phyloP scores from a whole-genome alignment of 2,797 vertebrate genomes.

The Poecilia picta region DNA sequence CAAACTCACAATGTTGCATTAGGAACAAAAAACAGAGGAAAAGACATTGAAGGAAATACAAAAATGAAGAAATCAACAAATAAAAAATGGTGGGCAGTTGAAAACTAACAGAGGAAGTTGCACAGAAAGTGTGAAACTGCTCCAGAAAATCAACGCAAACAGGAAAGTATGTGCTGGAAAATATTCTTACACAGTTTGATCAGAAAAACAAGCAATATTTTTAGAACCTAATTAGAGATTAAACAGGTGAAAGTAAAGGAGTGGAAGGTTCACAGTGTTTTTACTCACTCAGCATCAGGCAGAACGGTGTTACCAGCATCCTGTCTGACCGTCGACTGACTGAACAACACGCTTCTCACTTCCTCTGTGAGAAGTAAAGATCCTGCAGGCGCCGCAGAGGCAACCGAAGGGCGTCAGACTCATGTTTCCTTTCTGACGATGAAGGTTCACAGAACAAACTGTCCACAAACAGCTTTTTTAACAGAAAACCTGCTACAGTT shows the following conservation, averaged over 20 bases:
- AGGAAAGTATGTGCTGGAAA: neutral
- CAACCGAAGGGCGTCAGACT: neutral
- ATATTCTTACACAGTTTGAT: neutral
- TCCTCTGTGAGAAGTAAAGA: constrained; percentile 25
- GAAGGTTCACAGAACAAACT: neutral
- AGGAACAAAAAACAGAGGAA: neutral
- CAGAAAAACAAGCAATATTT: neutral
- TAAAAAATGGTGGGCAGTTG: too few relatives aligned
- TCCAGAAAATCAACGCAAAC: neutral
- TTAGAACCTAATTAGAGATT: neutral
- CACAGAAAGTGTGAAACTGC: neutral
- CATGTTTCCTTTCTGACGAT: neutral
- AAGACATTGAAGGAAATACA: neutral
- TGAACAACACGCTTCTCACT: neutral
- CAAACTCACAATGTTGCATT: neutral
- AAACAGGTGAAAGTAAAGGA: neutral
- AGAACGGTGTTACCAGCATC: constrained; percentile 54
- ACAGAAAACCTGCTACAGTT: too few relatives aligned
- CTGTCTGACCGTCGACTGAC: constrained; percentile 19
- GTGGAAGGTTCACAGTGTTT: accelerated
- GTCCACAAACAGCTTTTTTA: neutral
- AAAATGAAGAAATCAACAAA: neutral
- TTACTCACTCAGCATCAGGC: constrained; percentile 55
- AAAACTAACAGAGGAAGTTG: neutral
- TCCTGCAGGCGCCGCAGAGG: neutral